These are phyloP conservation scores for Halcyon senegalensis DNA, from an alignment of 2,113 vertebrate species.

Conservation along the genomic window DNA sequence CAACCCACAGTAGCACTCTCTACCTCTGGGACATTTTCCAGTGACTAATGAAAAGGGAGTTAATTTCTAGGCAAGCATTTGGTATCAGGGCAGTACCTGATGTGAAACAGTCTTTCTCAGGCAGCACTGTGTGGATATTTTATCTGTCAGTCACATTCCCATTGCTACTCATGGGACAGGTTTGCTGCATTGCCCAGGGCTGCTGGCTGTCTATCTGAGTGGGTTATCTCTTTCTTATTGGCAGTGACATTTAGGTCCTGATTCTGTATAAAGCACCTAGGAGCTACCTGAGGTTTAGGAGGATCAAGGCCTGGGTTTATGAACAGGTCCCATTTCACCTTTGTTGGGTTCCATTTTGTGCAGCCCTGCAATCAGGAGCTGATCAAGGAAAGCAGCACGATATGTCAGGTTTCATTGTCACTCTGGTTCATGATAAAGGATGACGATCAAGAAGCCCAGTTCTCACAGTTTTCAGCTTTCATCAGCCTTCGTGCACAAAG, in stretches of 20 bases:
- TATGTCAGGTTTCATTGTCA: slow-evolving; percentile 29
- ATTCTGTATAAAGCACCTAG: background rate
- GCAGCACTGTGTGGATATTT: background rate
- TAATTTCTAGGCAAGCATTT: background rate
- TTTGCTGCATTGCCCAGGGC: background rate
- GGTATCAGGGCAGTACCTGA: background rate
- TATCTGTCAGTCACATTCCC: background rate
- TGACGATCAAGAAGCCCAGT: background rate
- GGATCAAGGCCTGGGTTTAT: background rate
- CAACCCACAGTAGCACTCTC: background rate
- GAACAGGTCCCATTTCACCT: background rate
- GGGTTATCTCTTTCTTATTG: background rate
- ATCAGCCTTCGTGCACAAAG: background rate
- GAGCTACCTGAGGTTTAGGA: background rate
- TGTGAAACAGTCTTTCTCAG: background rate
- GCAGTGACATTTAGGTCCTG: background rate
- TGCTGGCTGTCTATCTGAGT: background rate
- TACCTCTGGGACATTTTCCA: background rate
- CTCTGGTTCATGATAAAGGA: background rate
- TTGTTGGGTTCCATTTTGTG: slow-evolving; percentile 9
- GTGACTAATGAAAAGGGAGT: background rate
- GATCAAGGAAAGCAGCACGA: background rate
- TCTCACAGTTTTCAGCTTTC: slow-evolving; percentile 39
- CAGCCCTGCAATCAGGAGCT: background rate
- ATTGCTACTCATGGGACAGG: background rate